Conservation (phyloP, 2,113 vertebrate species). For the Megaceryle torquata region DNA sequence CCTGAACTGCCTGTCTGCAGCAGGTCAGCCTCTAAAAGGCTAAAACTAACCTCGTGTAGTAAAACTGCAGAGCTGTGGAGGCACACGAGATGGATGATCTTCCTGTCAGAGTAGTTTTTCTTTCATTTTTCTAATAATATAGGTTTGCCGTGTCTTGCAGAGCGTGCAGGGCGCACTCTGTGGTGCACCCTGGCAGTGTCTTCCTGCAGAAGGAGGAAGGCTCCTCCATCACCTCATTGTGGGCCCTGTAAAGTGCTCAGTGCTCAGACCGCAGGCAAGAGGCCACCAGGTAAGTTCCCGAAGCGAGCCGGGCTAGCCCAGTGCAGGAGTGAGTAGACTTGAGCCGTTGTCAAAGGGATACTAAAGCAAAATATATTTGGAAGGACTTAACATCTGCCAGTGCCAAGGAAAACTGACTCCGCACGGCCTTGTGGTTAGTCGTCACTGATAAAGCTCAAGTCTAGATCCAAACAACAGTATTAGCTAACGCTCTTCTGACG, state of each 20-base stretch:
- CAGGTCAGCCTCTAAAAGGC: too few relatives aligned
- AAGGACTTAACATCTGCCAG: neutral
- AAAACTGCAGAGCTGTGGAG: neutral
- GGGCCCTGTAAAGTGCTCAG: neutral
- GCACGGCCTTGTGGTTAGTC: neutral
- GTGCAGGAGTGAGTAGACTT: neutral
- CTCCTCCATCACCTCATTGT: fast-evolving
- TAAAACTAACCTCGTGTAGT: neutral
- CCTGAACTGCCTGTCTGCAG: neutral
- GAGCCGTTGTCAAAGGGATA: neutral
- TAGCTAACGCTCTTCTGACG: neutral
- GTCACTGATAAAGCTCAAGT: neutral
- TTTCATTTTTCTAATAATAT: neutral
- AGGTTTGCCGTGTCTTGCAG: neutral
- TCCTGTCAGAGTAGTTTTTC: neutral
- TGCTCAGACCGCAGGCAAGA: fast-evolving
- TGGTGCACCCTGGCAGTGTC: neutral
- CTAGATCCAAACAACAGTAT: neutral
- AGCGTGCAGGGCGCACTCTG: fast-evolving
- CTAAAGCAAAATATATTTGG: neutral
- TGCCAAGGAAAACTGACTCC: neutral
- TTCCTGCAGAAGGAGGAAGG: neutral
- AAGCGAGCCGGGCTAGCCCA: neutral
- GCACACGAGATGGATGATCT: neutral
- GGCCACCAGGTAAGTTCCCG: fast-evolving